phyloP scores from a whole-genome alignment of 1,140 invertebrate species.

The Notospermus geniculatus region DNA sequence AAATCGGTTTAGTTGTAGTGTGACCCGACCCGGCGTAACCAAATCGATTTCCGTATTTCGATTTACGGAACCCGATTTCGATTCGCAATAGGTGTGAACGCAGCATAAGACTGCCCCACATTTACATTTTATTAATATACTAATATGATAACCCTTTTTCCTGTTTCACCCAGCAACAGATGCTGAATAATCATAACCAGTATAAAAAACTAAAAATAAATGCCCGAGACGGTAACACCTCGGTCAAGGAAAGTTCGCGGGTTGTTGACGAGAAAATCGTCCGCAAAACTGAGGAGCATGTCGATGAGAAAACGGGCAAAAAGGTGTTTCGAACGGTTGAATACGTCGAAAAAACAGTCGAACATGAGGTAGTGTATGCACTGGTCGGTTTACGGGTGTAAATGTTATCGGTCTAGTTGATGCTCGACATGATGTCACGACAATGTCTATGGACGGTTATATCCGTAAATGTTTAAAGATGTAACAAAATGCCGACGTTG shows the following conservation, averaged over 20 bases:
- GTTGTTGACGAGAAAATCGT: slow-evolving; percentile 84
- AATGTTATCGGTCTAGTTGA: no score
- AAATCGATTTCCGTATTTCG: no score
- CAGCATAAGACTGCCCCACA: no score
- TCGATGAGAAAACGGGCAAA: slow-evolving; percentile 79
- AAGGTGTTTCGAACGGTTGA: slow-evolving; percentile 83
- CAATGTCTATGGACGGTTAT: no score
- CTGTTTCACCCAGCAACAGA: not conserved
- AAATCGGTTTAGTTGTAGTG: no score
- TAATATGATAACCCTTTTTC: slow-evolving; percentile 1
- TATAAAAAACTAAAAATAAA: slow-evolving; percentile 66
- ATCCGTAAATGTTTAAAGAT: no score
- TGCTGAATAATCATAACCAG: not conserved
- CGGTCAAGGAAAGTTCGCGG: slow-evolving; percentile 81
- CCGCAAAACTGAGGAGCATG: slow-evolving; percentile 80
- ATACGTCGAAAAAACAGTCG: slow-evolving; percentile 91
- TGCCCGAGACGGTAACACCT: slow-evolving; percentile 72
- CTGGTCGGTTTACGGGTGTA: no score
- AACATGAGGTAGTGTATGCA: slow-evolving; percentile 76
- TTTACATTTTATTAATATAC: slow-evolving; percentile 6
- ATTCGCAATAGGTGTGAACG: no score
- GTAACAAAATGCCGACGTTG: no score
- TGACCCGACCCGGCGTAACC: no score
- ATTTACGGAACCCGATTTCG: no score
- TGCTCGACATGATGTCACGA: no score